Conservation (phyloP, 2,888 invertebrate species). For the Platycheirus albimanus region DNA sequence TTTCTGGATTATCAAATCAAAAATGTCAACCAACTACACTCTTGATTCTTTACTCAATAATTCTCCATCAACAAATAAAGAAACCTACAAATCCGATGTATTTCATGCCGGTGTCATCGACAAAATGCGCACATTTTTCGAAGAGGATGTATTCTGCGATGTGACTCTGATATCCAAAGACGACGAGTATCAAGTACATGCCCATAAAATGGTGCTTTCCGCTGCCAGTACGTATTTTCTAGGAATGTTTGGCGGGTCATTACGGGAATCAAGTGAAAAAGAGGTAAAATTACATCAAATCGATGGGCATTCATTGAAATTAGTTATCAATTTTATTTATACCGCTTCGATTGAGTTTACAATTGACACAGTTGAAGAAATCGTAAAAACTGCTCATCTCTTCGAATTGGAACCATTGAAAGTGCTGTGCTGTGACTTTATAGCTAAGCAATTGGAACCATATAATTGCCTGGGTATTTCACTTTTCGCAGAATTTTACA, state of each 20-base stretch:
- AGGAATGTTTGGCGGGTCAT: constrained; percentile 2
- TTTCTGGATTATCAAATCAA: too few species aligned
- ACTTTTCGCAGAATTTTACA: background rate
- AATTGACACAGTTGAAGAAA: background rate
- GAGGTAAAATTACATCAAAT: background rate
- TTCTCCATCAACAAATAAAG: too few species aligned
- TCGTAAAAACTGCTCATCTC: background rate
- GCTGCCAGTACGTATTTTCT: constrained; percentile 10
- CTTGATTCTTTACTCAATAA: too few species aligned
- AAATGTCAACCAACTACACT: too few species aligned
- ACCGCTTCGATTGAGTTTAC: background rate
- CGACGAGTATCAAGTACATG: background rate
- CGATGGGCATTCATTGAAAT: background rate
- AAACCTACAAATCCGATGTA: too few species aligned
- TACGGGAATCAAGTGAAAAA: background rate
- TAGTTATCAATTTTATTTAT: constrained; percentile 6
- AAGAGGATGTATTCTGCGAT: background rate
- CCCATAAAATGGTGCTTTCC: constrained; percentile 4
- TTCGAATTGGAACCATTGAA: background rate
- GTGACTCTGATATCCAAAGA: constrained; percentile 4
- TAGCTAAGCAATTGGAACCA: background rate
- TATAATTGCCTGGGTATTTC: background rate
- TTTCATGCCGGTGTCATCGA: too few species aligned
- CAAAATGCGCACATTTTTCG: background rate
- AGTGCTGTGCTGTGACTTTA: constrained; percentile 2